Evolutionary conservation across 2,797 vertebrate genomes (phyloP), one percentile per base, ranked within the genome.

Genomic region (Ceryle rudis): DNA sequence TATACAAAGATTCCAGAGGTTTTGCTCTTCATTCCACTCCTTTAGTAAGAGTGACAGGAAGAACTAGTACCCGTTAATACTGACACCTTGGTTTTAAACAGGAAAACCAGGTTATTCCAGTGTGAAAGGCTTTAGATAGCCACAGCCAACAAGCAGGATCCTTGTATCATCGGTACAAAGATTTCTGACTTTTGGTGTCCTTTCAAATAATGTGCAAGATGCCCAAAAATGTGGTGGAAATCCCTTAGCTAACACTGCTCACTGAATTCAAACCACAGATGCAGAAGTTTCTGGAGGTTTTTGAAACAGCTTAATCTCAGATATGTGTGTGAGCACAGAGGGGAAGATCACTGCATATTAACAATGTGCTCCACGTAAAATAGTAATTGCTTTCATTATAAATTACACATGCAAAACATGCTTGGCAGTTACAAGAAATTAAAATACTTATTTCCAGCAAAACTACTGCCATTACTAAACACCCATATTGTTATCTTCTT

Each of bases 301-400:
- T 0, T 46, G 14, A 73, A 82, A 47, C 15, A 4, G 2, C n/a
- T 70, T 49, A 19, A 73, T 73, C 14, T 58, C 55, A 81, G 28
- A 72, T 21, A 71, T 14, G 14, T 42, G 60, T 9, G 2, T 7
- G 55, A 90, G n/a, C 55, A 80, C 0, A 60, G 61, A 57, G 62
- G 1, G 10, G 29, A 79, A 47, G 18, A 81, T n/a, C 57, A 58
- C 14, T 51, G 73, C 47, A 52, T 22, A 66, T 26, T 46, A 71
- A 60, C 35, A 73, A 39, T 0, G 2, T 16, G 31, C 23, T 33
- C 57, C 41, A 81, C 0, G 0, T 25, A 70, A 77, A 88, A 42
- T 2, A 57, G 7, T 11, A 83, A 81, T 12, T 41, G 19, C 29
- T 86, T 64, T 55, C 14, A 29, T 64, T 78, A 33, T 46, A 75